A percentile compares a stretch with the other conserved stretches of the same genome.
Evolutionary conservation across 2,888 invertebrate species (phyloP).

Genomic region (Nesidiocoris tenuis): DNA sequence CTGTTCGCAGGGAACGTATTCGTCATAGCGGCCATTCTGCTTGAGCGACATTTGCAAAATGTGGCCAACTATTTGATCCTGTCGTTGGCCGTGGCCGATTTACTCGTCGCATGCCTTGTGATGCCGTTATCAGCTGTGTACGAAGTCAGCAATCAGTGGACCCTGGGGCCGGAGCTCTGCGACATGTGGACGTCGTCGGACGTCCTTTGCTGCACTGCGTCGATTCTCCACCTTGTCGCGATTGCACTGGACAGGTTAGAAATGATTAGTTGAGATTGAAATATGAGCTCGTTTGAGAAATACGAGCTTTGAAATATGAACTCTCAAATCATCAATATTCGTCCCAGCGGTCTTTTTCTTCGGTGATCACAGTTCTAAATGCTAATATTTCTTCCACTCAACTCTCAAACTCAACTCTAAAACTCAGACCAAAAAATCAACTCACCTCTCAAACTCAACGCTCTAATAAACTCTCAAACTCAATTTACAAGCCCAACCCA

Average conservation of each 20-base stretch:
- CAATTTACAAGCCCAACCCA: too few relatives aligned
- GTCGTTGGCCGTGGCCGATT: conserved; percentile 86
- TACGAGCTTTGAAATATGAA: too few relatives aligned
- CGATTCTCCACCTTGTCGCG: conserved; percentile 76
- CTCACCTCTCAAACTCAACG: too few relatives aligned
- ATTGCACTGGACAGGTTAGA: conserved; percentile 78
- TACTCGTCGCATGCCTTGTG: conserved; percentile 80
- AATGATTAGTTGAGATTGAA: too few relatives aligned
- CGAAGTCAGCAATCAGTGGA: conserved; percentile 75
- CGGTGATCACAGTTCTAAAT: too few relatives aligned
- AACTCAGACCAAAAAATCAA: too few relatives aligned
- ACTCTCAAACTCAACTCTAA: too few relatives aligned
- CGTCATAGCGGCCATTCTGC: conserved; percentile 87
- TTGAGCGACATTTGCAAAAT: conserved; percentile 82
- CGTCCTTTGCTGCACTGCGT: conserved; percentile 85
- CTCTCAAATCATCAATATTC: too few relatives aligned
- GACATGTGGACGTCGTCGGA: conserved; percentile 93
- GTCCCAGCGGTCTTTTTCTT: too few relatives aligned
- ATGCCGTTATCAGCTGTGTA: conserved; percentile 74
- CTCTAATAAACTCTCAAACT: too few relatives aligned
- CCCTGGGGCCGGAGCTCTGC: conserved; percentile 79
- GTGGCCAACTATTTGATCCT: conserved; percentile 89
- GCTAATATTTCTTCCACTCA: too few relatives aligned
- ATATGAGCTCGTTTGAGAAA: too few relatives aligned
- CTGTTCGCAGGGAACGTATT: conserved; percentile 79